A percentile compares a stretch with the other conserved stretches of the same genome.
These are phyloP conservation scores for Hycleus phaleratus DNA, from an alignment of 1,140 invertebrate genomes.

Conservation along the genomic window DNA sequence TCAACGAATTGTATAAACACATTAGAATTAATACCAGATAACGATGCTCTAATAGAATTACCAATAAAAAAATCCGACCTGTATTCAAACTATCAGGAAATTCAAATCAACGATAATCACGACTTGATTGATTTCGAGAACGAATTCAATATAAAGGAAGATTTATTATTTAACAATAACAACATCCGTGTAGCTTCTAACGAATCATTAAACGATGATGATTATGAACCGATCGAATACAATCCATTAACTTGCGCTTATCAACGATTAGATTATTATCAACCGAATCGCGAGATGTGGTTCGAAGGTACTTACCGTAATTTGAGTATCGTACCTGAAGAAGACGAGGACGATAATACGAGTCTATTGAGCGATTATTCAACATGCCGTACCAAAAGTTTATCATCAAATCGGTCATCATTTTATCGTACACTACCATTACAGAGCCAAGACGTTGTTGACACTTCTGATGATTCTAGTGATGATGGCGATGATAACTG, in stretches of 20 bases:
- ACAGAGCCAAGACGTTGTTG: background rate
- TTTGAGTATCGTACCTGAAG: slow-evolving; percentile 38
- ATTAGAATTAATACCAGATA: slow-evolving; percentile 34
- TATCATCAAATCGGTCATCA: slow-evolving; percentile 5
- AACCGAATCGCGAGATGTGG: slow-evolving; percentile 33
- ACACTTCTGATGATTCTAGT: slow-evolving; percentile 6
- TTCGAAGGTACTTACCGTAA: slow-evolving; percentile 41
- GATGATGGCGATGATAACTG: background rate
- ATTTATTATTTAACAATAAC: slow-evolving; percentile 16
- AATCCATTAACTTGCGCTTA: slow-evolving; percentile 18
- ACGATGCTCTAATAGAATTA: slow-evolving; percentile 39
- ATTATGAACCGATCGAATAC: slow-evolving; percentile 35
- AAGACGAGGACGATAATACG: slow-evolving; percentile 37
- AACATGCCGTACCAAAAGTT: slow-evolving; percentile 2
- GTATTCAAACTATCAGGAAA: slow-evolving; percentile 8
- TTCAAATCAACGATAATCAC: slow-evolving; percentile 6
- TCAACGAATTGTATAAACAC: slow-evolving; percentile 32
- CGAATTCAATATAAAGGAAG: background rate
- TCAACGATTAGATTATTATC: slow-evolving; percentile 12
- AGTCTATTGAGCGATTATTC: slow-evolving; percentile 20
- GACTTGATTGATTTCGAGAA: slow-evolving; percentile 3
- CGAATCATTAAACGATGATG: slow-evolving; percentile 25
- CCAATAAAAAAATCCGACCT: slow-evolving; percentile 29
- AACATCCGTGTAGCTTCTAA: slow-evolving; percentile 24
- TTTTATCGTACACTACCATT: background rate